Evolutionary conservation across 2,888 invertebrate genomes (phyloP).

Genomic region (Luperina nickerlii): DNA sequence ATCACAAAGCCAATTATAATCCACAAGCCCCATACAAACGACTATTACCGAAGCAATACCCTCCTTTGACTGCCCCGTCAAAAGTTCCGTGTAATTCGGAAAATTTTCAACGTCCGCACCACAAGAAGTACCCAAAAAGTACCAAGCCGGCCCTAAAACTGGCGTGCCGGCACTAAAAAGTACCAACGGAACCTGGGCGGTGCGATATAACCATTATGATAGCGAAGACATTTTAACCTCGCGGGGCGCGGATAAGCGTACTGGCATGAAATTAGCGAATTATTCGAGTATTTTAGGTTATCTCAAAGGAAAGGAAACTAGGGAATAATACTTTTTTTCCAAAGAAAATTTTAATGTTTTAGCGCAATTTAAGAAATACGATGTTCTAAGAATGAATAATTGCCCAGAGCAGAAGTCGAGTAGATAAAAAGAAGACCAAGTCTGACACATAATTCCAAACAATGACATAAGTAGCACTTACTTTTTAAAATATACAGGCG

Average conservation of each 20-base stretch:
- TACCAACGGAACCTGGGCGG: slow-evolving; percentile 70
- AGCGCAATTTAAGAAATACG: not conserved
- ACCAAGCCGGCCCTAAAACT: slow-evolving; percentile 57
- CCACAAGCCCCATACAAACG: slow-evolving; percentile 65
- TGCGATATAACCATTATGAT: slow-evolving; percentile 83
- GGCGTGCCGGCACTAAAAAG: slow-evolving; percentile 67
- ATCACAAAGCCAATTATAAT: slow-evolving; percentile 41
- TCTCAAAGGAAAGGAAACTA: not conserved
- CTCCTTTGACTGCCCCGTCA: slow-evolving; percentile 64
- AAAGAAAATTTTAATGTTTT: not conserved
- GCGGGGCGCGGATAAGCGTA: slow-evolving; percentile 69
- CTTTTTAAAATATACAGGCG: not conserved
- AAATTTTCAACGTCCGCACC: slow-evolving; percentile 35
- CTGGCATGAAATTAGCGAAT: slow-evolving; percentile 71
- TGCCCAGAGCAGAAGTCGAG: not conserved
- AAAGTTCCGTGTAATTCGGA: slow-evolving; percentile 61
- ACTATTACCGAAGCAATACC: slow-evolving; percentile 71
- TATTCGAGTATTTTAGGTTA: slow-evolving; percentile 14
- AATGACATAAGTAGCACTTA: not conserved
- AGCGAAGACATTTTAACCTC: slow-evolving; percentile 79
- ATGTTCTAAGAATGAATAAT: not conserved
- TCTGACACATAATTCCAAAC: not conserved
- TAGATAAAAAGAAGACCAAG: not conserved
- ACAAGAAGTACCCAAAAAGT: slow-evolving; percentile 49
- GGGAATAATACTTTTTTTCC: not conserved